These are phyloP conservation scores for Hypocryptadius cinnamomeus DNA, from an alignment of 2,113 vertebrate genomes.

Conservation along the genomic window DNA sequence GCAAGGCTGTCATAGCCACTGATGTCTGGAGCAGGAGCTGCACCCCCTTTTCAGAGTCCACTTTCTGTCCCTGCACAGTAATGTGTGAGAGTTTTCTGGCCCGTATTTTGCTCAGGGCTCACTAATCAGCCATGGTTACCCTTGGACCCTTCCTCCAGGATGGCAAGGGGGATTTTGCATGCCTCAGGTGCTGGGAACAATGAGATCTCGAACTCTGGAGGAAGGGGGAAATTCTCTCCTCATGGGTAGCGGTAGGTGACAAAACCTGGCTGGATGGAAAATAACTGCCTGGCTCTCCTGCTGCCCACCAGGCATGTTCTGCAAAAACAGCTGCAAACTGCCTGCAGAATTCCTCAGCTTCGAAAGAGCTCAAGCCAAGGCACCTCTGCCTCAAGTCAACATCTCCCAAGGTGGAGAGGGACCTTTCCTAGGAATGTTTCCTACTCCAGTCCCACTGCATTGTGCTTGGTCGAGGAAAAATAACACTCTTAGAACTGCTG, in stretches of 20 bases:
- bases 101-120: not conserved
- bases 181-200: constrained; percentile 39
- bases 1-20: not conserved
- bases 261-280: not conserved
- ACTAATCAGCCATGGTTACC: not conserved
- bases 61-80: not conserved
- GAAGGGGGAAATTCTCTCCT: not conserved
- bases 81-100: rapidly evolving
- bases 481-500: not conserved
- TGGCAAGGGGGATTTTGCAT: not conserved
- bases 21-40: not conserved
- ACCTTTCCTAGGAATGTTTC: not conserved
- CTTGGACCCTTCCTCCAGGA: not conserved
- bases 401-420: not conserved
- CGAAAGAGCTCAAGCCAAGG: not conserved
- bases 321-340: not conserved
- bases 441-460: not conserved
- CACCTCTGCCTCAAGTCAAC: not conserved
- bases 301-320: not conserved
- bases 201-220: not conserved
- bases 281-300: not conserved
- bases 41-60: not conserved
- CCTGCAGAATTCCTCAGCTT: not conserved
- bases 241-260: not conserved
- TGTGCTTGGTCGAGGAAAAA: not conserved